Conservation (phyloP, 92 coral and sea anemone genomes). For the Zoanthus sansibaricus region DNA sequence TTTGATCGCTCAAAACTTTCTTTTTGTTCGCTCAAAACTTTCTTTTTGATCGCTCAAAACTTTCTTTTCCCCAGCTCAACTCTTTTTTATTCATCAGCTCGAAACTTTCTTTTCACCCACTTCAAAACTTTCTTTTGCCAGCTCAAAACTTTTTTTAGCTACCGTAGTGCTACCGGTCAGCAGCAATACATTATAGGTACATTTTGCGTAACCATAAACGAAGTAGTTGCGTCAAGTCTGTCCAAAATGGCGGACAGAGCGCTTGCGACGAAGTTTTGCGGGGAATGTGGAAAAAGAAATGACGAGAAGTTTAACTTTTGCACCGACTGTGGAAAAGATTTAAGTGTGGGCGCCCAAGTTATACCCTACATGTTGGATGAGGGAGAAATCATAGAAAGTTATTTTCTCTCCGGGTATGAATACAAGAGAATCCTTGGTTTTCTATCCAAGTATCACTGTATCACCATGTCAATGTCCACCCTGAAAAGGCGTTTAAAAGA, state of each 20-base stretch:
- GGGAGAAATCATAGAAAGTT: conserved; percentile 54
- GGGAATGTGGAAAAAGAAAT: conserved; percentile 46
- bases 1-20: too few species aligned
- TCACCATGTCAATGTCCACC: conserved; percentile 63
- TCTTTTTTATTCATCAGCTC: too few species aligned
- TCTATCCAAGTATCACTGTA: conserved; percentile 56
- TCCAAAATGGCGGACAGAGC: conserved; percentile 11
- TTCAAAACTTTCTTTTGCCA: too few species aligned
- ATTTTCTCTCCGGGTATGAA: conserved; percentile 62
- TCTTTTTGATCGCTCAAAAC: background rate
- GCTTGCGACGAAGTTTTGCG: conserved; percentile 19
- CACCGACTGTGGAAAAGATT: conserved; percentile 55
- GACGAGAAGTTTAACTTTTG: conserved; percentile 49
- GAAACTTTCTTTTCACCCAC: background rate
- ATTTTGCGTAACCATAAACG: conserved; percentile 24
- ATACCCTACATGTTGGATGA: conserved; percentile 34
- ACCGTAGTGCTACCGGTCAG: too few species aligned
- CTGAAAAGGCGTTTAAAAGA: conserved; percentile 60
- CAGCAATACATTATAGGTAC: background rate
- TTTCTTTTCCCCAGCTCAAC: background rate
- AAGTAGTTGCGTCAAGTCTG: conserved; percentile 18
- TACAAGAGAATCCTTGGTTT: conserved; percentile 62
- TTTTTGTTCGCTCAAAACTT: too few species aligned
- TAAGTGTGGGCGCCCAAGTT: conserved; percentile 49
- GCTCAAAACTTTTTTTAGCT: too few species aligned